phyloP scores from a whole-genome alignment of 2,888 invertebrate genomes.

The Vannuccia rotundouncinata region DNA sequence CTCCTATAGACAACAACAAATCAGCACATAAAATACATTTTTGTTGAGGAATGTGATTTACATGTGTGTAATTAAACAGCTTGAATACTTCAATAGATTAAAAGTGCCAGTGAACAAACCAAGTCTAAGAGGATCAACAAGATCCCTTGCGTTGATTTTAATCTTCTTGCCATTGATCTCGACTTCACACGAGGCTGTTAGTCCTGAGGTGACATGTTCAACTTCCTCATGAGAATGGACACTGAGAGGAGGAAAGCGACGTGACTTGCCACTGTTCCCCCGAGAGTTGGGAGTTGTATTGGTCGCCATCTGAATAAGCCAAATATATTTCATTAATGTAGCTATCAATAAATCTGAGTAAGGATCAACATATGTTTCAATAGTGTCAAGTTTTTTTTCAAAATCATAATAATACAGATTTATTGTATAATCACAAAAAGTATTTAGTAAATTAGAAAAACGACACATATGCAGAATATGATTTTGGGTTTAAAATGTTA shows the following conservation, averaged over 20 bases:
- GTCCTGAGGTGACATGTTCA: background rate
- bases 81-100: too few relatives aligned
- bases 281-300: background rate
- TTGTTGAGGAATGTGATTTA: background rate
- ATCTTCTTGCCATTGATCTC: conserved; percentile 32
- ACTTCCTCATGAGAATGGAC: background rate
- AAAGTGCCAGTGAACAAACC: too few relatives aligned
- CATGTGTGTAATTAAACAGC: too few relatives aligned
- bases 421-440: too few relatives aligned
- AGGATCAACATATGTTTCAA: too few relatives aligned
- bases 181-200: conserved; percentile 12
- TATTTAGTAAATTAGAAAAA: background rate
- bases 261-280: background rate
- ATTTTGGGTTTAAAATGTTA: background rate
- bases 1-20: conserved; percentile 14
- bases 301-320: background rate
- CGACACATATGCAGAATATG: background rate
- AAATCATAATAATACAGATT: too few relatives aligned
- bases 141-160: background rate
- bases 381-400: too few relatives aligned
- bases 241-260: background rate
- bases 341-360: too few relatives aligned
- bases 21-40: background rate
- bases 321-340: background rate
- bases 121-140: background rate